Evolutionary conservation across 2,888 invertebrate species (phyloP), one percentile per base, ranked within the genome.

Genomic region (Aphidius colemani): DNA sequence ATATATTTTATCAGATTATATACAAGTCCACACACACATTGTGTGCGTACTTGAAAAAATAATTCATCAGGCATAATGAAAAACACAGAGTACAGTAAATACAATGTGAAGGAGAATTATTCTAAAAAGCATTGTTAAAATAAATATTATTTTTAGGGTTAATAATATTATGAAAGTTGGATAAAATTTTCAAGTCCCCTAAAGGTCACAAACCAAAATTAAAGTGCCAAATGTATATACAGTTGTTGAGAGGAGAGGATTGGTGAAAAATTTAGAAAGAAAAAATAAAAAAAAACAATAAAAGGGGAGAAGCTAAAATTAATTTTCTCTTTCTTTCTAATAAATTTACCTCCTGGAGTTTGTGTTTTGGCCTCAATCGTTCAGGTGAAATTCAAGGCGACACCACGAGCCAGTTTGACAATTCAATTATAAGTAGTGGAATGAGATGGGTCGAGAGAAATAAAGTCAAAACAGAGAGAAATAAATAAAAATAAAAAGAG

Each of bases 401-500:
- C 65, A 69, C 69, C 65, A 61, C 65, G 66, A 69, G 57, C 63
- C 60, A 62, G 67, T 67, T 71, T 74, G 75, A 75, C 76, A 79
- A 78, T 78, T 78, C 78, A 79, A 79, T 79, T 79, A 79, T 76
- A 75, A 72, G 73, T 72, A 70, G 65, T 44, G 73, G 74, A 76
- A 77, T 57, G 30, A 43, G 53, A 7, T 40, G 53, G 10, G 39
- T 46, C 30, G 30, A 5, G 30, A 30, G 5, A 30, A 30, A 5
- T 30, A 1, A 30, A 30, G 30, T 2, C 3, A 30, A 30, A 1
- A 30, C 4, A 30, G 30, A 30, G 2, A 30, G 30, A 30, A 5
- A 30, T 5, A 30, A 30, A 5, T 5, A 30, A 30, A 30, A 30
- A 30, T 30, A 30, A 0, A 30, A 30, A 30, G 5, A 30, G 30